phyloP scores from a whole-genome alignment of 2,113 vertebrate genomes.

The Axis porcinus region DNA sequence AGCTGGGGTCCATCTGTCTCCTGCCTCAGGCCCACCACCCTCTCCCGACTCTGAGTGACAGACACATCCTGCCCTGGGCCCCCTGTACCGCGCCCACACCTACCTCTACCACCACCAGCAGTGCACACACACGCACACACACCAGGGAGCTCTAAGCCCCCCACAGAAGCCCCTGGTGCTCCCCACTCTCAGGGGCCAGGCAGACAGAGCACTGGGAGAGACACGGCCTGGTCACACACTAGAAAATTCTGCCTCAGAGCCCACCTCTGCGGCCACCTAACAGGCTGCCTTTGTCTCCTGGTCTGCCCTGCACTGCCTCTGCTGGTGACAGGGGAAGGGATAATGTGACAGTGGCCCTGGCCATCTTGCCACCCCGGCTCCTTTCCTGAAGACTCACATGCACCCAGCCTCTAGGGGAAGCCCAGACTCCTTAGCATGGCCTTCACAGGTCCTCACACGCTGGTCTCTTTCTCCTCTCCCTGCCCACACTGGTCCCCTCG shows the following conservation, averaged over 20 bases:
- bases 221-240: not conserved
- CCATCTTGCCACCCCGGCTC: not conserved
- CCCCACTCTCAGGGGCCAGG: not conserved
- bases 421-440: not conserved
- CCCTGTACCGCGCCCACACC: not conserved
- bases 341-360: too few relatives aligned
- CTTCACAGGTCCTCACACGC: not conserved
- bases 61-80: not conserved
- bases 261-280: not conserved
- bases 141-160: not conserved
- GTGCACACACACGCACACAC: not conserved
- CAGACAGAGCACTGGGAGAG: not conserved
- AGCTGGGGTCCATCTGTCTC: not conserved
- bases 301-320: not conserved
- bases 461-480: not conserved
- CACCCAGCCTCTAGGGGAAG: not conserved
- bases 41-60: not conserved
- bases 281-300: not conserved
- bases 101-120: not conserved
- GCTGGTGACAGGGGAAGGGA: too few relatives aligned
- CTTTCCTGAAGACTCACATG: not conserved
- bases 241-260: too few relatives aligned
- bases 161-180: not conserved
- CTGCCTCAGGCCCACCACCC: not conserved
- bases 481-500: accelerated